These are phyloP conservation scores for Chionoecetes opilio DNA, from an alignment of 1,140 invertebrate species.

Conservation along the genomic window DNA sequence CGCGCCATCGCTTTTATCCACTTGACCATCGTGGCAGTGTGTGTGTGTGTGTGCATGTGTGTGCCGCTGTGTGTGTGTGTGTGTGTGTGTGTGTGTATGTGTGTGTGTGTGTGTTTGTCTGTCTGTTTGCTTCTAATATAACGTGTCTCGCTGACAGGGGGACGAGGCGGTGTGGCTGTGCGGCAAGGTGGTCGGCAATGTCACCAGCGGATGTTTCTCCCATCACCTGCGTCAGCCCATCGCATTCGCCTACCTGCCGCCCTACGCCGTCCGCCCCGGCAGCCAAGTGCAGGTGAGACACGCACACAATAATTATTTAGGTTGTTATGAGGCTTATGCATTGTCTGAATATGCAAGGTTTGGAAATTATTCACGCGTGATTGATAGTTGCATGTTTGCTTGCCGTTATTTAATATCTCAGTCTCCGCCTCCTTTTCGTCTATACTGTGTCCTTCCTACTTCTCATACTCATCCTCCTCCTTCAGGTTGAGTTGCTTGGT, in stretches of 20 bases:
- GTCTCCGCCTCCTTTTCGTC: no score
- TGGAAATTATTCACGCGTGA: no score
- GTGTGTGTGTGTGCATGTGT: neutral
- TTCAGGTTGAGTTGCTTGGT: conserved; percentile 83
- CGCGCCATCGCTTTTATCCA: no score
- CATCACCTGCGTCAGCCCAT: conserved; percentile 81
- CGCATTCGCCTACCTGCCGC: conserved; percentile 83
- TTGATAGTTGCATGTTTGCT: no score
- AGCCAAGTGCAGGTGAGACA: conserved; percentile 81
- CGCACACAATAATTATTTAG: no score
- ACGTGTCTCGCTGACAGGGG: conserved; percentile 65
- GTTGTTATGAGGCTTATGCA: no score
- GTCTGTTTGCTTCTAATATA: no score
- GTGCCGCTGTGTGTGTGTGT: neutral
- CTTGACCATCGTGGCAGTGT: no score
- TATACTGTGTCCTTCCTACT: neutral
- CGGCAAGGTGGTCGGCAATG: conserved; percentile 83
- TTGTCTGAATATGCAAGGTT: no score
- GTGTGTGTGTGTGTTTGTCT: no score
- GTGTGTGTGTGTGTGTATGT: neutral
- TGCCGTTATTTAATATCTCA: no score
- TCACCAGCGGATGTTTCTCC: conserved; percentile 83
- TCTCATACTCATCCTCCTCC: neutral
- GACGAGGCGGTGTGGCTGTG: conserved; percentile 81
- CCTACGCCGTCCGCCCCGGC: conserved; percentile 81